phyloP scores from a whole-genome alignment of 2,888 invertebrate genomes.

The Cremastinae sp. region DNA sequence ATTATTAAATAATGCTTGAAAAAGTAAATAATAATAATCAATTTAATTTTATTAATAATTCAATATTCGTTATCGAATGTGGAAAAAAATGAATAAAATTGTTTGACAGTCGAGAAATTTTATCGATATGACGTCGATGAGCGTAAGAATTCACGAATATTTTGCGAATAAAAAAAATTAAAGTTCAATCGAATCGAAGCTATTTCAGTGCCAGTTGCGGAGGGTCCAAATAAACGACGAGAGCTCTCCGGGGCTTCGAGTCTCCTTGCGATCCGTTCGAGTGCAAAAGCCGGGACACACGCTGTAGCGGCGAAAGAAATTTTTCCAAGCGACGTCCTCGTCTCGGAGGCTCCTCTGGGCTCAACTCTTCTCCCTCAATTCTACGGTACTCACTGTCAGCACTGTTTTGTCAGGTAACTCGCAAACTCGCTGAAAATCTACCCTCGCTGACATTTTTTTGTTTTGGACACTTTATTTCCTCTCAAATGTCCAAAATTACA shows the following conservation, averaged over 20 bases:
- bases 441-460: too few species aligned
- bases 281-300: slow-evolving; percentile 85
- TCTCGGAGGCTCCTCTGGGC: slow-evolving; percentile 87
- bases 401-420: slow-evolving; percentile 88
- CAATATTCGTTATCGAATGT: background rate
- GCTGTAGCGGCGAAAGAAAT: slow-evolving; percentile 85
- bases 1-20: too few species aligned
- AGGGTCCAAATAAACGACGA: slow-evolving; percentile 80
- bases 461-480: too few species aligned
- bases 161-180: too few species aligned
- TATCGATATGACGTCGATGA: too few species aligned
- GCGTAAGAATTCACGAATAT: too few species aligned
- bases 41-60: background rate
- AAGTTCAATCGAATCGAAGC: slow-evolving; percentile 35
- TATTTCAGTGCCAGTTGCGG: slow-evolving; percentile 77
- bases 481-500: too few species aligned
- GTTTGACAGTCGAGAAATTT: background rate
- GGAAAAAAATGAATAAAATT: background rate
- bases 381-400: slow-evolving; percentile 90
- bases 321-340: slow-evolving; percentile 86
- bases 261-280: slow-evolving; percentile 83
- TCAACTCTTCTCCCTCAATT: slow-evolving; percentile 87
- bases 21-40: too few species aligned
- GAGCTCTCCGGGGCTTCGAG: slow-evolving; percentile 83
- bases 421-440: background rate